Base-by-base conservation (phyloP, 2,888 invertebrate species). In the Priocnemis perturbator region DNA sequence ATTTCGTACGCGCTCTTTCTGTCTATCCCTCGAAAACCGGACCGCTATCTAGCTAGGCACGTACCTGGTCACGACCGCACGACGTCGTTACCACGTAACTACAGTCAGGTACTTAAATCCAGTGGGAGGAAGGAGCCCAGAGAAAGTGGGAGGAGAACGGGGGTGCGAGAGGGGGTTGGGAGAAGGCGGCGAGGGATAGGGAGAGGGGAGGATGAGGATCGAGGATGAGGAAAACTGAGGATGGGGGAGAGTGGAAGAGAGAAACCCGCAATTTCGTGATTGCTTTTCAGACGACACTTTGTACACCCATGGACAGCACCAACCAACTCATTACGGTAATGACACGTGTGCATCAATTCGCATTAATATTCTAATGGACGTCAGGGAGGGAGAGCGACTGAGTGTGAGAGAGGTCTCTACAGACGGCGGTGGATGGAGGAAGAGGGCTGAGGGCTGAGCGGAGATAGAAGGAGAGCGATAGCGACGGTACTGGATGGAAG, bases 361-460 rank as follows among this genome's bases (percentile, higher is more conserved):
- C 86, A 86, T 87, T 88, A 88, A 88, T 88, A 88, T 87, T 88
- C 87, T 88, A 88, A 88, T 88, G 88, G 86, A 85, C 79, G 83
- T 69, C 72, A 67, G 76, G 71, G 74, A 63, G 71, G 62, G 61
- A 70, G 73, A 53, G 66, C 52, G 69, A 62, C 23, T 26, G 23
- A 53, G 62, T 20, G 45, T 20, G 45, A 26, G 21, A 44, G 60
- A 56, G 55, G 61, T 67, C 57, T 56, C 59, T 63, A 20, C 48
- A 70, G 69, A 68, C 64, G 68, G 59, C 23, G 52, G 56, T 20
- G 55, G 68, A 58, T 44, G 59, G 21, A n/a, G 50, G 37, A 30
- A 30, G 67, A 52, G 56, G 47, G 19, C 53, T n/a, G n/a, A n/a
- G n/a, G n/a, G n/a, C n/a, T n/a, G 63, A 59, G 60, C 20, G 55